These are phyloP conservation scores for Gouania willdenowi DNA, from an alignment of 2,797 vertebrate species.

Conservation along the genomic window DNA sequence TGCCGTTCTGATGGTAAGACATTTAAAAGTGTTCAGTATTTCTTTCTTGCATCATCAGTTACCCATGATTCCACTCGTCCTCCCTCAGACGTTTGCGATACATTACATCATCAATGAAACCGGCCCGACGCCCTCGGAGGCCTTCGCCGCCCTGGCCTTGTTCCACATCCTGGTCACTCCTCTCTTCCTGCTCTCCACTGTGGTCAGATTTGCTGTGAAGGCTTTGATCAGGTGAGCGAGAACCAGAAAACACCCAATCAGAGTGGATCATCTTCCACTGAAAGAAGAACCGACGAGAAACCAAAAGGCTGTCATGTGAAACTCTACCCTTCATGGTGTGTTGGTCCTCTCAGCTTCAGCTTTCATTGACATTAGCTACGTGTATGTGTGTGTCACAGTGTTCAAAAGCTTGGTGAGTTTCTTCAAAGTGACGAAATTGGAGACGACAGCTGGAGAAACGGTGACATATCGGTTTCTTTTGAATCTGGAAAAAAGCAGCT, in stretches of 20 bases:
- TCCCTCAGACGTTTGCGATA: conserved; percentile 85
- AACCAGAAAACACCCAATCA: too few relatives aligned
- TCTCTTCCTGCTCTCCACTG: conserved; percentile 93
- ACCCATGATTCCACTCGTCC: not conserved
- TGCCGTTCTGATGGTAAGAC: conserved; percentile 91
- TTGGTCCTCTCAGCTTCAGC: too few relatives aligned
- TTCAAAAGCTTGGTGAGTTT: conserved; percentile 96
- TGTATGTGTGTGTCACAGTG: conserved; percentile 67
- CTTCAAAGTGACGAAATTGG: conserved; percentile 96
- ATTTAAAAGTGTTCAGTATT: too few relatives aligned
- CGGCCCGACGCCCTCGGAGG: conserved; percentile 77
- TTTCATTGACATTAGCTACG: not conserved
- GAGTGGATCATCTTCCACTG: too few relatives aligned
- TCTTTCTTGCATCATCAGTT: too few relatives aligned
- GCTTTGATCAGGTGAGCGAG: conserved; percentile 86
- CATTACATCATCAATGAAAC: conserved; percentile 64
- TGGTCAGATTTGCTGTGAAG: conserved; percentile 95
- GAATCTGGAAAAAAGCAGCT: conserved; percentile 86
- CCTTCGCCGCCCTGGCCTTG: conserved; percentile 90
- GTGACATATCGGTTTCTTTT: conserved; percentile 77
- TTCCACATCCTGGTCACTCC: conserved; percentile 97
- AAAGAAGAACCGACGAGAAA: conserved; percentile 18
- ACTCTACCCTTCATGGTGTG: conserved; percentile 40
- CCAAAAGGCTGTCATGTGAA: conserved; percentile 21
- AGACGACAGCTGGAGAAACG: conserved; percentile 89